Evolutionary conservation across 1,140 invertebrate species (phyloP), one percentile per base, ranked within the genome.

Genomic region (Pomacea maculata): DNA sequence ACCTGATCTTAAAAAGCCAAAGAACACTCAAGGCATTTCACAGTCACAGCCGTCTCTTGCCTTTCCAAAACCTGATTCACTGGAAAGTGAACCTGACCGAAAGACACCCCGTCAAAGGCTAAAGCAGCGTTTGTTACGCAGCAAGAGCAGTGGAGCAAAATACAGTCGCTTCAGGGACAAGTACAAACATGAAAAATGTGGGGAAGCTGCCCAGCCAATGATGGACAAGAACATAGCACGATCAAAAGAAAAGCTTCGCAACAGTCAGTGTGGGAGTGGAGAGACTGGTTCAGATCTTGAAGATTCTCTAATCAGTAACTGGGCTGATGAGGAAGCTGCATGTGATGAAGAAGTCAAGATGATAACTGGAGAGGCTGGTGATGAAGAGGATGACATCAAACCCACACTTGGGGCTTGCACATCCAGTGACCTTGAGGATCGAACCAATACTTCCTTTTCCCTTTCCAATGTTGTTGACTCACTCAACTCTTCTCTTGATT

Each of bases 321-420:
- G 87, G 87, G 83, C 86, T 21, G 86, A 84, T 70, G 85, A 87
- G 70, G 87, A 88, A 67, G 85, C 83, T 61, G 87, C 84, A 9
- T 88, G 87, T 83, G 87, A 88, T 75, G 83, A 85, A 71, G 87
- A 88, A 72, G 87, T 88, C 45, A 85, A 86, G 54, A 85, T 84
- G 68, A 88, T 88, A 63, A 88, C 86, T 0, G 87, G 87, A 17
- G 86, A 85, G 52, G 83, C 83, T 63, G 85, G 85, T 29, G 87
- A 88, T 17, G 86, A 86, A 17, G 87, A 88, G 63, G 85, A 87
- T 63, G 82, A 84, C 68, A 82, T 86, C 11, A 79, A 75, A 65
- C 85, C 85, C 15, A 86, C 85, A 54, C 64, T 86, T 45, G 79
- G 75, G 68, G 78, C 82, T 55, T 84, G 80, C 79, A 78, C 79